Percentiles rank a stretch among this genome's conserved stretches.
Conservation (phyloP, 2,888 invertebrate genomes). For the Leucoma salicis region DNA sequence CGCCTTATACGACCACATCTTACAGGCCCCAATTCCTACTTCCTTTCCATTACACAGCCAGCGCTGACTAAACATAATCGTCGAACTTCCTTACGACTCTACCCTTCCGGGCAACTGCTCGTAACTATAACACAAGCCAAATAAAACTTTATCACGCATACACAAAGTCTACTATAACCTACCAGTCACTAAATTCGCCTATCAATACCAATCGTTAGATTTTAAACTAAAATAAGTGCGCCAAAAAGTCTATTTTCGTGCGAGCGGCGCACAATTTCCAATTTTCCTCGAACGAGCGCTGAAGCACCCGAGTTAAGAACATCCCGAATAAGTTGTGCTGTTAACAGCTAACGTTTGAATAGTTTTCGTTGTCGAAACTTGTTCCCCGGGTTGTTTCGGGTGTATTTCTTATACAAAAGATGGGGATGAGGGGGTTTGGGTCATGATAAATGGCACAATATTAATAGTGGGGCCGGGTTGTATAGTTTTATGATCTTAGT, state of each 20-base stretch:
- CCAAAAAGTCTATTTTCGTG: constrained; percentile 43
- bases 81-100: constrained; percentile 81
- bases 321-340: constrained; percentile 74
- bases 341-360: constrained; percentile 73
- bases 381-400: constrained; percentile 68
- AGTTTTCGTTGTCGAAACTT: constrained; percentile 76
- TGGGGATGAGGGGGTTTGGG: constrained; percentile 55
- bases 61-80: constrained; percentile 82
- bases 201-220: constrained; percentile 42
- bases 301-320: constrained; percentile 80
- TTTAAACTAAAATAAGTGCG: constrained; percentile 35
- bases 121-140: constrained; percentile 39
- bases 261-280: constrained; percentile 55
- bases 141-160: constrained; percentile 46
- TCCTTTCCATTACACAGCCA: constrained; percentile 79
- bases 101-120: constrained; percentile 76
- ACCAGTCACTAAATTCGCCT: constrained; percentile 30
- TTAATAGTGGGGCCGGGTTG: constrained; percentile 73
- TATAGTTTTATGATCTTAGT: constrained; percentile 82
- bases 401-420: constrained; percentile 79
- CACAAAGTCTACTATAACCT: constrained; percentile 44
- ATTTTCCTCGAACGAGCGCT: constrained; percentile 76
- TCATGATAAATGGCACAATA: constrained; percentile 78
- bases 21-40: constrained; percentile 81
- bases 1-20: constrained; percentile 80